These are phyloP conservation scores for Lacanobia oleracea DNA, from an alignment of 2,888 invertebrate genomes.

Conservation along the genomic window DNA sequence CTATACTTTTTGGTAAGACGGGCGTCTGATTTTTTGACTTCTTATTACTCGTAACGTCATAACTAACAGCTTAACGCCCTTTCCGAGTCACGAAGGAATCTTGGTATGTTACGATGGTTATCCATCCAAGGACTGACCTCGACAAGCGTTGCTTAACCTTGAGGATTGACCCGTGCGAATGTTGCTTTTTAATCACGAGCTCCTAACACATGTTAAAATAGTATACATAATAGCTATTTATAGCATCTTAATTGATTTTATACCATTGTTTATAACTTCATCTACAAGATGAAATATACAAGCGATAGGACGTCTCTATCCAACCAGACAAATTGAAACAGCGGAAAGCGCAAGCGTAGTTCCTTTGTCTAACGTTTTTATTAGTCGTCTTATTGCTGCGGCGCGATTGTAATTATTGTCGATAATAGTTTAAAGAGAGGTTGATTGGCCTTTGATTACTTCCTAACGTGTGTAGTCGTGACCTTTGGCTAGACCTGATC, in stretches of 20 bases:
- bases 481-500: slow-evolving; percentile 71
- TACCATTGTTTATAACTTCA: slow-evolving; percentile 2
- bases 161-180: no score
- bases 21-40: no score
- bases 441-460: slow-evolving; percentile 87
- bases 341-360: slow-evolving; percentile 65
- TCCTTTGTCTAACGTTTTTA: slow-evolving; percentile 75
- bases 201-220: background rate
- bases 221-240: slow-evolving; percentile 4
- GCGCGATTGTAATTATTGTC: slow-evolving; percentile 76
- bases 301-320: slow-evolving; percentile 33
- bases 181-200: no score
- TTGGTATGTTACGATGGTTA: no score
- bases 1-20: no score
- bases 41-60: no score
- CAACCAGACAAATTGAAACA: slow-evolving; percentile 48
- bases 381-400: slow-evolving; percentile 70
- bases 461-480: slow-evolving; percentile 81
- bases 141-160: background rate
- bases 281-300: slow-evolving; percentile 17
- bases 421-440: slow-evolving; percentile 80
- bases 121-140: no score
- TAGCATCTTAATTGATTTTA: background rate
- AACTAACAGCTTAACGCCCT: no score
- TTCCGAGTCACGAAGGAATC: no score